Conservation (phyloP, 37 sponge, comb jelly and placozoan genomes). For the Cladorhizidae sp. region DNA sequence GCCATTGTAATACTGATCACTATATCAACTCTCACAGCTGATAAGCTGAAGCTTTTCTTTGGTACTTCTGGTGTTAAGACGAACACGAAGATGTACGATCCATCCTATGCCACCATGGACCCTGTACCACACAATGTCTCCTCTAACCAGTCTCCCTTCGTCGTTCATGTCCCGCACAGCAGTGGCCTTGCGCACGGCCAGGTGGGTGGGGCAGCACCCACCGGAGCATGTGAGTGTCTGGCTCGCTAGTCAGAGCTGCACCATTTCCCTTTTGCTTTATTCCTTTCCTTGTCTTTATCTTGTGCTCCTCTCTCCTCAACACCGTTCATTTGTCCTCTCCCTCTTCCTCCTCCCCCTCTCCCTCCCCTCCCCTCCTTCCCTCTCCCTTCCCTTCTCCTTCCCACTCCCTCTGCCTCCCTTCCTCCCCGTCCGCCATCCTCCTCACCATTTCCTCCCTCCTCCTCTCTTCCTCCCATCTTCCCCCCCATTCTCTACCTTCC, state of each 20-base stretch:
- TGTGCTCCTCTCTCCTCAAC: not conserved
- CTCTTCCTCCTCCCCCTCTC: slow-evolving; percentile 24
- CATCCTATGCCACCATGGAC: slow-evolving; percentile 54
- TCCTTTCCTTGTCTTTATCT: not conserved
- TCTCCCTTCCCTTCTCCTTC: slow-evolving; percentile 15
- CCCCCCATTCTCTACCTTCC: no score
- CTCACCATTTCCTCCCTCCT: not conserved
- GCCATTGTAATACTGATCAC: not conserved
- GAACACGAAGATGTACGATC: slow-evolving; percentile 36
- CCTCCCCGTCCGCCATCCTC: not conserved
- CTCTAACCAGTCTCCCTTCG: slow-evolving; percentile 14
- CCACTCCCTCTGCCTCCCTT: slow-evolving; percentile 11
- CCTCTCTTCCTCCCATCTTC: not conserved
- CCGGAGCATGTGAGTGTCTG: slow-evolving; percentile 27
- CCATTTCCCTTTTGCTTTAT: no score
- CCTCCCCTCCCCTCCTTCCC: slow-evolving; percentile 37
- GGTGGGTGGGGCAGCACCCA: not conserved
- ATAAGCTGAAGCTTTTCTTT: slow-evolving; percentile 33
- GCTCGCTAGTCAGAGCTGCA: not conserved
- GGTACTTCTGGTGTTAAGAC: not conserved
- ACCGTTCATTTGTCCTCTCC: slow-evolving; percentile 4
- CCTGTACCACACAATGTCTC: slow-evolving; percentile 48
- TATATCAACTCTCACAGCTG: slow-evolving; percentile 19
- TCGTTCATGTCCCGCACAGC: not conserved
- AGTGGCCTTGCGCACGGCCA: not conserved